Conservation (phyloP, 64 coral and sea anemone genomes). For the Astreopora myriophthalma region DNA sequence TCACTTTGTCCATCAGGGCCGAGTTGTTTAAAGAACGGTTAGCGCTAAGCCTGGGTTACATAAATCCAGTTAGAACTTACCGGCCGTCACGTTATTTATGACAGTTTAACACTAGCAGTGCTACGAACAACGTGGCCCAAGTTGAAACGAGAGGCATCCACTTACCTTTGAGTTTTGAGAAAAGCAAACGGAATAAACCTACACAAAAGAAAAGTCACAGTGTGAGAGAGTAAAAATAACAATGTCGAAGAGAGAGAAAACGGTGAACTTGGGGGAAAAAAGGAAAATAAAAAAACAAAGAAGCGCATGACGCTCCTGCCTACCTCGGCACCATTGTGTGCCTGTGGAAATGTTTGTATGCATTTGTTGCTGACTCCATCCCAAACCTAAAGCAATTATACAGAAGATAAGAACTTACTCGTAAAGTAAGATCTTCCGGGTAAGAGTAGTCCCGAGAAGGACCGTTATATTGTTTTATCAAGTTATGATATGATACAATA, state of each 20-base stretch:
- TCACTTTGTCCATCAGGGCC: too few species aligned
- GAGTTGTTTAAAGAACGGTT: too few species aligned
- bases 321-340: constrained; percentile 93
- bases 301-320: not conserved
- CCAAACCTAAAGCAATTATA: constrained; percentile 84
- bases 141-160: not conserved
- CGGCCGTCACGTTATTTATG: too few species aligned
- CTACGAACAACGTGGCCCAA: too few species aligned
- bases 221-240: not conserved
- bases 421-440: too few species aligned
- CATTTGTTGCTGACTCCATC: constrained; percentile 97
- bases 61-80: too few species aligned
- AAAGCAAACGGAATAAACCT: constrained; percentile 94
- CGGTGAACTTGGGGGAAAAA: not conserved
- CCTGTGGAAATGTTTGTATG: constrained; percentile 87
- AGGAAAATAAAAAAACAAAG: not conserved
- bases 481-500: too few species aligned
- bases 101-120: too few species aligned
- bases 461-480: too few species aligned
- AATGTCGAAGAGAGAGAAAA: not conserved
- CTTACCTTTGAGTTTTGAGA: constrained; percentile 94
- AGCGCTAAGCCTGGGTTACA: too few species aligned
- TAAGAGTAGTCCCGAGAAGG: too few species aligned
- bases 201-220: not conserved
- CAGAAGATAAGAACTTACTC: not conserved